phyloP scores from a whole-genome alignment of 2,113 vertebrate species.

The Mesitornis unicolor region DNA sequence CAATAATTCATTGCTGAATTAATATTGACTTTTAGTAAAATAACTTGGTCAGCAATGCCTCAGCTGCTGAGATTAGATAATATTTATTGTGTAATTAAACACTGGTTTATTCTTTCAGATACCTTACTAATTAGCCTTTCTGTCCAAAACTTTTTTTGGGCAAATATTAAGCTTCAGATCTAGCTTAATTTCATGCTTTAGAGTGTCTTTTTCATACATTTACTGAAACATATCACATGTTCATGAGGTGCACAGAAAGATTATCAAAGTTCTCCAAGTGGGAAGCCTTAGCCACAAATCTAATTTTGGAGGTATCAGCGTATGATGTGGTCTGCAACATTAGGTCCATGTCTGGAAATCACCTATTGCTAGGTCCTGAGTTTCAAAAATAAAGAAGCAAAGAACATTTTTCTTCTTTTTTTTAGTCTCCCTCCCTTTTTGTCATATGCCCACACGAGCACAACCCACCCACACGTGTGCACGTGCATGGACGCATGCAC shows the following conservation, averaged over 20 bases:
- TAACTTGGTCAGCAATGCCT: neutral
- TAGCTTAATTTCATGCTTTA: neutral
- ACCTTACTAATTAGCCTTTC: neutral
- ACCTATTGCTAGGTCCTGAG: neutral
- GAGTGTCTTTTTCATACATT: neutral
- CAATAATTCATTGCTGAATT: neutral
- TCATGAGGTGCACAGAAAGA: neutral
- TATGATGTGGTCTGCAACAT: neutral
- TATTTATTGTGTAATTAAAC: neutral
- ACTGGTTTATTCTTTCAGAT: neutral
- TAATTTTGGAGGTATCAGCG: neutral
- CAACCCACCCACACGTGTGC: neutral
- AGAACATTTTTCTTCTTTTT: neutral
- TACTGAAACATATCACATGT: neutral
- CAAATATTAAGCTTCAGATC: neutral
- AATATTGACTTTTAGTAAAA: neutral
- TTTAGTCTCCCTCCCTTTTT: neutral
- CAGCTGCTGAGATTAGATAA: neutral
- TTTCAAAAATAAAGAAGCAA: neutral
- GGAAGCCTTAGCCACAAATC: neutral
- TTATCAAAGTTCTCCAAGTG: neutral
- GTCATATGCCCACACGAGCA: neutral
- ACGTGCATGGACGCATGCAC: neutral
- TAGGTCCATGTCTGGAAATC: neutral
- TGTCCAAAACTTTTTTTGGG: rapidly evolving